These are phyloP conservation scores for Gymnoscopelus microlampas DNA, from an alignment of 2,797 vertebrate species.

Conservation along the genomic window DNA sequence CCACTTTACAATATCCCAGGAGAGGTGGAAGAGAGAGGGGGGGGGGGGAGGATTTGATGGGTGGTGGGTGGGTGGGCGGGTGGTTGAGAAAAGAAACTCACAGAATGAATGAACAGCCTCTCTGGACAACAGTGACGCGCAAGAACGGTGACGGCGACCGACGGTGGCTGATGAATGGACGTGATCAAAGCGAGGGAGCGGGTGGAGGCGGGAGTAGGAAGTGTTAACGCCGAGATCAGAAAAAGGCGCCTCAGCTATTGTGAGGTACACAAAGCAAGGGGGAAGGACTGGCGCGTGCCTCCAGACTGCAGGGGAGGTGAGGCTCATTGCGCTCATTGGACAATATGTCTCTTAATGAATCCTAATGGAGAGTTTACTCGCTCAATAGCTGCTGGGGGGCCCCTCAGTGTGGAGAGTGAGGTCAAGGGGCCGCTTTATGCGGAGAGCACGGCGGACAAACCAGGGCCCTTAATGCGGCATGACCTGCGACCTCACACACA, in stretches of 20 bases:
- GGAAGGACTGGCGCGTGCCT: constrained; percentile 46
- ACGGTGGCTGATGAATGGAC: constrained; percentile 28
- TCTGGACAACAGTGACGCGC: background rate
- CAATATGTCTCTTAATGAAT: constrained; percentile 71
- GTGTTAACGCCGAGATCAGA: background rate
- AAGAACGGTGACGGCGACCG: background rate
- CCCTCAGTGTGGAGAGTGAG: constrained; percentile 42
- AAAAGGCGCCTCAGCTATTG: constrained; percentile 35
- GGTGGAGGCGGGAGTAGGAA: constrained; percentile 14
- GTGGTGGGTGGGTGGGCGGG: background rate
- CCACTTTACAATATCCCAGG: constrained; percentile 52
- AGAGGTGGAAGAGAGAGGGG: constrained; percentile 15
- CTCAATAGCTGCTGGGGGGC: constrained; percentile 42
- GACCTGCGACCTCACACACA: constrained; percentile 5
- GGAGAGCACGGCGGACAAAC: constrained; percentile 18
- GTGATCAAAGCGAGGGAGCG: constrained; percentile 16
- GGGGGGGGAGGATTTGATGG: background rate
- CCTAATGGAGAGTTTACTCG: constrained; percentile 66
- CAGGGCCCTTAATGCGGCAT: constrained; percentile 14
- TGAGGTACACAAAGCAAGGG: constrained; percentile 46
- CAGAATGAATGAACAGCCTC: background rate
- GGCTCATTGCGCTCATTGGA: constrained; percentile 53
- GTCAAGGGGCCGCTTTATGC: constrained; percentile 57
- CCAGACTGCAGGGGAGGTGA: constrained; percentile 27
- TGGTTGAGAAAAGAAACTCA: background rate